Conservation (phyloP, 2,888 invertebrate species). For the Patella ulyssiponensis region DNA sequence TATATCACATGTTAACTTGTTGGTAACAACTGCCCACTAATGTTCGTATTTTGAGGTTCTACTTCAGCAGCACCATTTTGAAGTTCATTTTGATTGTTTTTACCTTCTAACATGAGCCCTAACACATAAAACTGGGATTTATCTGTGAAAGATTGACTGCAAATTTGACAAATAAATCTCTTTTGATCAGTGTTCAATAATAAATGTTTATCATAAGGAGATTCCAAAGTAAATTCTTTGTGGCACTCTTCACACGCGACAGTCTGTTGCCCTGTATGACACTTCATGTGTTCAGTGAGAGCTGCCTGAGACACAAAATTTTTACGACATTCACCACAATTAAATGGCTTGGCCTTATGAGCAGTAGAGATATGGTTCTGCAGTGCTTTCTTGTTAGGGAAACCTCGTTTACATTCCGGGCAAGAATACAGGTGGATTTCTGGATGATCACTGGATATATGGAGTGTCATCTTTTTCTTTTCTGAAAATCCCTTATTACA, state of each 20-base stretch:
- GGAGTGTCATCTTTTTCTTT: slow-evolving; percentile 6
- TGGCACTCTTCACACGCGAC: background rate
- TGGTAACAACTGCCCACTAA: background rate
- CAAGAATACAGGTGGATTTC: slow-evolving; percentile 5
- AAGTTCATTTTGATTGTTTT: slow-evolving; percentile 10
- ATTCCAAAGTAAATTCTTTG: background rate
- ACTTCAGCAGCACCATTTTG: slow-evolving; percentile 9
- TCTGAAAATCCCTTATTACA: slow-evolving; percentile 4
- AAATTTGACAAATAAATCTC: background rate
- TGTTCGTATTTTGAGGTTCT: background rate
- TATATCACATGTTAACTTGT: background rate
- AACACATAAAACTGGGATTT: background rate
- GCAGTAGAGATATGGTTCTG: slow-evolving; percentile 5
- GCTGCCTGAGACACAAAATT: slow-evolving; percentile 1
- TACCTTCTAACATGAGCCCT: background rate
- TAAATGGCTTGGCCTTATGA: background rate
- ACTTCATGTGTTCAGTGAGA: slow-evolving; percentile 1
- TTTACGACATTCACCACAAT: slow-evolving; percentile 2
- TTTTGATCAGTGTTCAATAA: slow-evolving; percentile 7
- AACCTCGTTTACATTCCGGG: slow-evolving; percentile 4
- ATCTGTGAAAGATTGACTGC: background rate
- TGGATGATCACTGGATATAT: background rate
- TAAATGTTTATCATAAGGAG: background rate
- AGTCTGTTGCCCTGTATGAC: background rate
- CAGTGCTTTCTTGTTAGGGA: background rate